Evolutionary conservation across 2,113 vertebrate genomes (phyloP), one percentile per base, ranked within the genome.

Genomic region (Psammodynastes pulverulentus): DNA sequence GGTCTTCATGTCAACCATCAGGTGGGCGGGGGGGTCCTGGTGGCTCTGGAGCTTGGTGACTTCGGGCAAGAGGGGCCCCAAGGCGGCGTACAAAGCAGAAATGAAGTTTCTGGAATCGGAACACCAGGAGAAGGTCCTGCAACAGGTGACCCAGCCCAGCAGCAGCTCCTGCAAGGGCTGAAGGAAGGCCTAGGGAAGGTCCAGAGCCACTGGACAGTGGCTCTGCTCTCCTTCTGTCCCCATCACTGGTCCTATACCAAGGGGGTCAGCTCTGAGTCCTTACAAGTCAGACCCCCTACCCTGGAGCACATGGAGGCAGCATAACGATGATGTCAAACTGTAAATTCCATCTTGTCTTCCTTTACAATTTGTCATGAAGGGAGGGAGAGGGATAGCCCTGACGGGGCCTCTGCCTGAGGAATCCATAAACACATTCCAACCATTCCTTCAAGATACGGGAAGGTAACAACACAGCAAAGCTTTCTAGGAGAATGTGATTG

Each of bases 1-100:
- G 52, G 91, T 84, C 79, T 89, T 92, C 91, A 92, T 85, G 91
- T 89, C 88, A 0, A 89, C 88, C 91, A 92, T 92, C 91, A 92
- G 88, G 72, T 89, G 91, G 9, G 88, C 91, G 0, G 91, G 91
- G 2, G 91, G 91, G 53, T 92, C 91, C 72, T 92, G 91, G 46
- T 89, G 88, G 72, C 29, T 10, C 4, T 89, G 88, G 21, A 92
- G 91, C n/a, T 89, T 89, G 53, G 45, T 85, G n/a, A 92, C 91
- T 12, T 92, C 88, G 0, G 87, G 72, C 79, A 92, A 4, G n/a
- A 92, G 88, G 1, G 91, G 91, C n/a, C 91, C 91, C 88, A 92
- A 12, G 3, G 88, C 53, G 0, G 79, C 5, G 1, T 92, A 89
- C 53, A 92, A n/a, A 79, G 88, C 88, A 0, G 91, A 51, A 34